Evolutionary conservation across 1,140 invertebrate species (phyloP).

Genomic region (Chrysoperla carnea): DNA sequence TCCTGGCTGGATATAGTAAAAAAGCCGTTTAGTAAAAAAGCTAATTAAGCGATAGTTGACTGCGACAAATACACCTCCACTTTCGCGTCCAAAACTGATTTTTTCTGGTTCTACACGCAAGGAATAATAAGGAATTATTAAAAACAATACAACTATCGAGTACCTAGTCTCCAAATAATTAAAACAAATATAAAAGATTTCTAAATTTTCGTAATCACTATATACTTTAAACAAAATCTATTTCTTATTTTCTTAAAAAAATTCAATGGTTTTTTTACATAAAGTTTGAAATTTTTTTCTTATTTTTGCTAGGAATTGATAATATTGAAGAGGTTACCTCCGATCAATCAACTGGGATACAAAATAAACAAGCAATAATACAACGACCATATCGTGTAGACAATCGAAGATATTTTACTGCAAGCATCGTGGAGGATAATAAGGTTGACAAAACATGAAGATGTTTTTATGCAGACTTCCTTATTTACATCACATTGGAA

Average conservation of each 20-base stretch:
- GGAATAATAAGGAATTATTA: too few species aligned
- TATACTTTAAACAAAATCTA: background rate
- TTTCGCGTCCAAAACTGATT: too few species aligned
- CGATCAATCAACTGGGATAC: slow-evolving; percentile 20
- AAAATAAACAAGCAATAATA: slow-evolving; percentile 20
- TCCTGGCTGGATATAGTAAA: too few species aligned
- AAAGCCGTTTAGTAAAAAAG: too few species aligned
- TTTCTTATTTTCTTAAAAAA: background rate
- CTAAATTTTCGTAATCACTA: background rate
- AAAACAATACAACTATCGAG: too few species aligned
- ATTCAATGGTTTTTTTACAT: background rate
- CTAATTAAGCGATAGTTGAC: too few species aligned
- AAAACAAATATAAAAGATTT: too few species aligned
- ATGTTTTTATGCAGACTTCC: too few species aligned
- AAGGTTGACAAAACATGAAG: slow-evolving; percentile 23
- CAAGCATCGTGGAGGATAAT: slow-evolving; percentile 45
- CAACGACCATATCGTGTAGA: slow-evolving; percentile 31
- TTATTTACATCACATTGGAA: too few species aligned
- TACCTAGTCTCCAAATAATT: too few species aligned
- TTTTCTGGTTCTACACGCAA: too few species aligned
- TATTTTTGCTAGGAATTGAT: background rate
- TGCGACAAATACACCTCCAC: too few species aligned
- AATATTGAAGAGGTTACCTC: slow-evolving; percentile 13
- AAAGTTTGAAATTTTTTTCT: background rate
- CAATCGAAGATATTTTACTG: slow-evolving; percentile 37